Base-by-base conservation (phyloP, 1,140 invertebrate species). In the Macrotrachela quadricornifera region DNA sequence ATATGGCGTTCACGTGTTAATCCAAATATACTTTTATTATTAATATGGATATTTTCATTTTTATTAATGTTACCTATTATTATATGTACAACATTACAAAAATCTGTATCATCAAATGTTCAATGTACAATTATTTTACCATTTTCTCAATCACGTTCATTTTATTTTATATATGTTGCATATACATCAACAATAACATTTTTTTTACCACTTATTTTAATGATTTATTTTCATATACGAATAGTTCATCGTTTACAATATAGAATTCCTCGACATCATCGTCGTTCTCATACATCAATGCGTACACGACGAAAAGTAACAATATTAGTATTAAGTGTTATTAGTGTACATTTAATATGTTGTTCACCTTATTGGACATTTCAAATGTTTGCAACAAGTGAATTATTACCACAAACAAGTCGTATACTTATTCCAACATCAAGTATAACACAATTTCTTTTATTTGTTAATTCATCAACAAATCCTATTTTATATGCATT, bases 401-500 rank as follows among this genome's bases (percentile, higher is more conserved):
- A n/a, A 15, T 2, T 38, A 48, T 47, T 36, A 53, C 44, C 51
- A 53, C n/a, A 53, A 42, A 30, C 41, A 44, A 40, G 51, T 44
- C 36, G 44, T 47, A 36, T 41, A 46, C 14, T 39, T 44, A 14
- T 53, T 44, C 15, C 10, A 39, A 30, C 44, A 46, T 47, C 51
- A 53, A 47, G 15, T 53, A 21, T 30, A 4, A 30, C 21, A 30
- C 21, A 30, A 30, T 30, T 30, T 30, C 42, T 53, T 30, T 44
- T 53, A 14, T 67, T 65, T 45, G 49, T 64, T 17, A 67, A 67
- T 52, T 65, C 64, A 0, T 61, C 65, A 10, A 55, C 65, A n/a
- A 67, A 67, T 56, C 65, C 65, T 2, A 60, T 67, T 43, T 52
- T 65, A 10, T 67, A 67, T 50, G 65, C 65, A 46, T 67, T 64